Conservation (phyloP, 2,888 invertebrate genomes). For the Hetaerina titia region DNA sequence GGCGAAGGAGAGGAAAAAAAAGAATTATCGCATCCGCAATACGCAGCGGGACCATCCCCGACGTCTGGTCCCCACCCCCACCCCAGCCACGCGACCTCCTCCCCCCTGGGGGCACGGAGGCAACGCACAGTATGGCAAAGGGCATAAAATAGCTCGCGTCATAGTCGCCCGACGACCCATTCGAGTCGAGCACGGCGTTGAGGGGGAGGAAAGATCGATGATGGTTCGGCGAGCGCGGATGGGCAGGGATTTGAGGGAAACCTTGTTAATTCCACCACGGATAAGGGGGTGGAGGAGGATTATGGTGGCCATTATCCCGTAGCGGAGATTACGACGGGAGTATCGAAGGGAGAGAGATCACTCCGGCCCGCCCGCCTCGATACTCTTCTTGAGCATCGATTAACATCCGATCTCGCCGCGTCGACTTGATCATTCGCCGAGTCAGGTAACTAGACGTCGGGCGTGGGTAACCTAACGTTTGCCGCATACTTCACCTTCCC, state of each 20-base stretch:
- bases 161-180: background rate
- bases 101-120: no score
- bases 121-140: no score
- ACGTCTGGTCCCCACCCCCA: background rate
- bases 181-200: background rate
- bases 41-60: background rate
- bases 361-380: background rate
- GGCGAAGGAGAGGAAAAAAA: background rate
- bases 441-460: background rate
- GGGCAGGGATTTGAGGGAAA: background rate
- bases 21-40: background rate
- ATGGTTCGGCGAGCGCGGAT: background rate
- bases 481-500: background rate
- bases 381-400: background rate
- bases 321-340: background rate
- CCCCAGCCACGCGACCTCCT: background rate
- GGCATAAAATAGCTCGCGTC: background rate
- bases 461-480: background rate
- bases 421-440: background rate
- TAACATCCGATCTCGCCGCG: background rate
- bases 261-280: slow-evolving; percentile 27
- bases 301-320: background rate
- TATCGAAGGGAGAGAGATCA: no score
- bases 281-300: background rate
- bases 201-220: background rate